Evolutionary conservation across 2,113 vertebrate species (phyloP), one percentile per base, ranked within the genome.

Genomic region (Malurus alboscapulatus): DNA sequence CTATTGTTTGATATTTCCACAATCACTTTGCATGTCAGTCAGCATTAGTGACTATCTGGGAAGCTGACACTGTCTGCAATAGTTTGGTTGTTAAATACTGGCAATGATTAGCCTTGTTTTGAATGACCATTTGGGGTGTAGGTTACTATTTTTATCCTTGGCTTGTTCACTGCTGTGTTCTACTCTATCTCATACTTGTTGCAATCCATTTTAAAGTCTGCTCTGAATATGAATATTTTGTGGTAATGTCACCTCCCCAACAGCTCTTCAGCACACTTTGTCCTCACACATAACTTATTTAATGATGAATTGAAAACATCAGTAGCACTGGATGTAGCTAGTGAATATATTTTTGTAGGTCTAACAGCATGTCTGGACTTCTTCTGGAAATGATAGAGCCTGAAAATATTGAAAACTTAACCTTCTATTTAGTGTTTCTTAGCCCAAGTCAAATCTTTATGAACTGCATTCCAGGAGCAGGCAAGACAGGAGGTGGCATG

Each of bases 1-100:
- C 84, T 71, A 63, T 88, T 85, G 63, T 86, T 90, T 95, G 92
- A 65, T 94, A 93, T 95, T 96, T 96, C 79, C 90, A 82, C 88
- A 88, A 68, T 89, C 87, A 68, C 68, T 95, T 96, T 91, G 36
- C 44, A 15, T 65, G 93, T 84, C 93, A 93, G 75, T 95, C 85
- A 96, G 68, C 82, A 94, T 95, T 90, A 95, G 72, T 75, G 85
- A 71, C 71, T 63, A 62, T 77, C 76, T 88, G 61, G 38, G 79
- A 93, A 94, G 80, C 48, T 93, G 90, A 74, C 48, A 16, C n/a
- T 77, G 20, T 75, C 74, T 84, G 85, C 93, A 94, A 75, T 38
- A 77, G 59, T 74, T 84, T 10, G 11, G 36, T 58, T 74, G 75
- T 85, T 81, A 88, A 77, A 42, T 68, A 61, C 45, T 91, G 65